Evolutionary conservation across 1,140 invertebrate species (phyloP).

Genomic region (Drosophila lowei): DNA sequence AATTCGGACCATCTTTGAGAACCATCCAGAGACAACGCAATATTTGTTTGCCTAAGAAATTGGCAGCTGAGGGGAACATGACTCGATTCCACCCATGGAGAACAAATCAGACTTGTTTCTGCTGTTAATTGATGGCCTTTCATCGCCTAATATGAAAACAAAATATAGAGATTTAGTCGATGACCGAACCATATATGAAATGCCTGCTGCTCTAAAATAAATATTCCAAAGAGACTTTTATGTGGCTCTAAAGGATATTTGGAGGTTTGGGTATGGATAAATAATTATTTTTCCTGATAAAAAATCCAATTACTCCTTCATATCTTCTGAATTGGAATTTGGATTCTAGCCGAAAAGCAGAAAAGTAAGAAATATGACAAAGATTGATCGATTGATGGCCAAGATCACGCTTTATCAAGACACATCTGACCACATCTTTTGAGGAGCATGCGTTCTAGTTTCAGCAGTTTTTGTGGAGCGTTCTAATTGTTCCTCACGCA

Average conservation of each 20-base stretch:
- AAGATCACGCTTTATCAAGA: slow-evolving; percentile 11
- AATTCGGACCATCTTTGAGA: slow-evolving; percentile 3
- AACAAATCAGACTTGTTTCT: neutral
- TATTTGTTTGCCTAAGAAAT: slow-evolving; percentile 60
- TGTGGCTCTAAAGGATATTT: no score
- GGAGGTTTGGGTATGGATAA: no score
- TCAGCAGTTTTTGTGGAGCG: slow-evolving; percentile 9
- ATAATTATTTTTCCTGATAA: no score
- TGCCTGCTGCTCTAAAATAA: no score
- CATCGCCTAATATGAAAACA: no score
- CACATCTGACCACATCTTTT: slow-evolving; percentile 4
- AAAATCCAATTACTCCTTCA: no score
- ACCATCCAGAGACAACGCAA: slow-evolving; percentile 20
- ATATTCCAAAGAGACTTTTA: no score
- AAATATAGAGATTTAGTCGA: no score
- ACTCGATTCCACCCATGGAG: neutral
- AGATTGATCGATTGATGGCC: slow-evolving; percentile 6
- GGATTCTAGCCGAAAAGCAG: no score
- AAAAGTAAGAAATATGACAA: neutral
- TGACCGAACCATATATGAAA: no score
- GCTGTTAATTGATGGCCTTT: no score
- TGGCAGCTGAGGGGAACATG: slow-evolving; percentile 20
- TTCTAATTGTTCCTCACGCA: slow-evolving; percentile 69
- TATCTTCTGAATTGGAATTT: no score
- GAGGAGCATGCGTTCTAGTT: slow-evolving; percentile 47